A percentile compares a stretch with the other conserved stretches of the same genome.
Conservation (phyloP, 2,113 vertebrate species). For the Henicopernis longicauda region DNA sequence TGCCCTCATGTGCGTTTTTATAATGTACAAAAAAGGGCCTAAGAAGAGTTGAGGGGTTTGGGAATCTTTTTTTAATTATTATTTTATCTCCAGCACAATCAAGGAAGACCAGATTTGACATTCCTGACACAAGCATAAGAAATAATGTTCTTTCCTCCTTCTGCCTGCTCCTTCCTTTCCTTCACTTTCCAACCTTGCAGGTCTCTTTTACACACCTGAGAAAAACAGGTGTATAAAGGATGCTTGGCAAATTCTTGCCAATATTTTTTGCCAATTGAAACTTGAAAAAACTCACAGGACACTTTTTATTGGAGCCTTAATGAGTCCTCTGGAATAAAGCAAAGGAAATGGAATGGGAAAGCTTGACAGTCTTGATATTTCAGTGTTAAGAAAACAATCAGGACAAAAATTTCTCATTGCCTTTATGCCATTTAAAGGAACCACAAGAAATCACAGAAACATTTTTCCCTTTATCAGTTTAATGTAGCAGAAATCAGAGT, state of each 20-base stretch:
- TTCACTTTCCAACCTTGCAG: background rate
- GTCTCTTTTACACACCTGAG: background rate
- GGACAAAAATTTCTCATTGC: background rate
- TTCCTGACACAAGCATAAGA: background rate
- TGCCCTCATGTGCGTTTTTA: background rate
- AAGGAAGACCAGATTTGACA: background rate
- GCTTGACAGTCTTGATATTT: background rate
- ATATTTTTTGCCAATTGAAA: background rate
- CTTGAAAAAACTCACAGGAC: background rate
- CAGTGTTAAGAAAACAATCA: background rate
- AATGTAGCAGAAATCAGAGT: slow-evolving; percentile 15
- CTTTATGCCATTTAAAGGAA: background rate
- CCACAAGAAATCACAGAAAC: slow-evolving; percentile 6
- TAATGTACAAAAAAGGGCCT: background rate
- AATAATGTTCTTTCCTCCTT: background rate
- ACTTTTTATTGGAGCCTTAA: background rate
- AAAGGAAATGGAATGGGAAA: background rate
- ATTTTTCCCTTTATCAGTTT: slow-evolving; percentile 11
- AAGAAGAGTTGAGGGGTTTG: background rate
- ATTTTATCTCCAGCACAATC: background rate
- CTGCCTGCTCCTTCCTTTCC: background rate
- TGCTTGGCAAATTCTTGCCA: background rate
- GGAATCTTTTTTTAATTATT: background rate
- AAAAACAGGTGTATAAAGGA: background rate
- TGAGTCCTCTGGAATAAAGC: background rate